Conservation (phyloP, 2,888 invertebrate genomes). For the Eupsilia transversa region DNA sequence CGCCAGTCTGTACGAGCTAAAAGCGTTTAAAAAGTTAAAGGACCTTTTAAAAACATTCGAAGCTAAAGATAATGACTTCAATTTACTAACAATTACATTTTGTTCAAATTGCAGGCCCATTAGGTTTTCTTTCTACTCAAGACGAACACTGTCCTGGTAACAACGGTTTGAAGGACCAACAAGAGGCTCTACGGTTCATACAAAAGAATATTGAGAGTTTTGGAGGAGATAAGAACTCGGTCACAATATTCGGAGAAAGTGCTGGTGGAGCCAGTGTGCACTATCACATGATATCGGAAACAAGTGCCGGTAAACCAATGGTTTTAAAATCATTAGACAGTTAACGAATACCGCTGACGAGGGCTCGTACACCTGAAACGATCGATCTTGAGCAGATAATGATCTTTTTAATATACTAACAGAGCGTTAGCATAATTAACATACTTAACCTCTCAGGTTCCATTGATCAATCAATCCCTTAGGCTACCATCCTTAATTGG, state of each 20-base stretch:
- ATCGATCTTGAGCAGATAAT: background rate
- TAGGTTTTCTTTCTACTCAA: slow-evolving; percentile 92
- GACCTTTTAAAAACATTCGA: background rate
- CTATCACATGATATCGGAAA: slow-evolving; percentile 92
- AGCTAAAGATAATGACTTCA: background rate
- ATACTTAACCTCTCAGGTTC: too few species aligned
- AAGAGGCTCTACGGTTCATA: slow-evolving; percentile 91
- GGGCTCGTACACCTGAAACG: background rate
- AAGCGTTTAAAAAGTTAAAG: too few species aligned
- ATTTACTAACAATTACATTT: background rate
- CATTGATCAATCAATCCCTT: too few species aligned
- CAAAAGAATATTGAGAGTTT: slow-evolving; percentile 91
- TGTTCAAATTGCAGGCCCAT: slow-evolving; percentile 84
- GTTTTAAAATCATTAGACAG: background rate
- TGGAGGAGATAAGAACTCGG: slow-evolving; percentile 91
- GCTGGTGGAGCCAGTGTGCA: slow-evolving; percentile 93
- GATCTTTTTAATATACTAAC: background rate
- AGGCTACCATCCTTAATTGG: background rate
- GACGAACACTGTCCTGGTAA: slow-evolving; percentile 92
- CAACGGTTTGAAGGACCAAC: slow-evolving; percentile 93
- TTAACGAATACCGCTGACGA: background rate
- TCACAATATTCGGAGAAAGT: slow-evolving; percentile 93
- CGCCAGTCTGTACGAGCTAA: too few species aligned
- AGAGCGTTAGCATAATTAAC: background rate
- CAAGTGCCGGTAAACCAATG: slow-evolving; percentile 84